Evolutionary conservation across 2,797 vertebrate species (phyloP).

Genomic region (Adrianichthys oophorus): DNA sequence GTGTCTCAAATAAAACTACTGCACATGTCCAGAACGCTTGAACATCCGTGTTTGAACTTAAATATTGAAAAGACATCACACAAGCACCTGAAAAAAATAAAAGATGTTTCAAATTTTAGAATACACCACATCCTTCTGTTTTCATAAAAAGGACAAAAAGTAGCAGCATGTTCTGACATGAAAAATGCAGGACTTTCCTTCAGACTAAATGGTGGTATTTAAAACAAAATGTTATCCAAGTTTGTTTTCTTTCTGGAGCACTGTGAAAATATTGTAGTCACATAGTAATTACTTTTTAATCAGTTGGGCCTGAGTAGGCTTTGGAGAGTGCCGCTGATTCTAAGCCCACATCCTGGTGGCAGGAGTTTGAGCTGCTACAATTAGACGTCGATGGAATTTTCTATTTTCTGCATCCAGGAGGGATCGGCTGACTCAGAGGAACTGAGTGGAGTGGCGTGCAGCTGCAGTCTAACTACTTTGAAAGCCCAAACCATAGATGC

Average conservation of each 20-base stretch:
- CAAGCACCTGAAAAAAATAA: too few species aligned
- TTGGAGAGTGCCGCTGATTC: slow-evolving; percentile 32
- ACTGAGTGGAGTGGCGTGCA: slow-evolving; percentile 44
- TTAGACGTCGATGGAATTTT: slow-evolving; percentile 63
- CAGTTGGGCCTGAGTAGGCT: slow-evolving; percentile 24
- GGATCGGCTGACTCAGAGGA: slow-evolving; percentile 50
- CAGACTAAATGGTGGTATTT: not conserved
- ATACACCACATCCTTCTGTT: too few species aligned
- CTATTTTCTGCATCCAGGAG: slow-evolving; percentile 60
- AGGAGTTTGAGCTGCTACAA: slow-evolving; percentile 49
- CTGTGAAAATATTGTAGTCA: not conserved
- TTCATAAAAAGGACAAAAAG: too few species aligned
- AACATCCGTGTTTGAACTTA: too few species aligned
- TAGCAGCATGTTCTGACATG: too few species aligned
- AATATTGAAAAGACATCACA: too few species aligned
- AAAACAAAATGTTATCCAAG: not conserved
- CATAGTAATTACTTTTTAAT: slow-evolving; percentile 46
- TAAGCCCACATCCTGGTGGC: slow-evolving; percentile 35
- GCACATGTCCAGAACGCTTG: too few species aligned
- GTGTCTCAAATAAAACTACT: too few species aligned
- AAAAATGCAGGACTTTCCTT: too few species aligned
- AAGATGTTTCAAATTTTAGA: too few species aligned
- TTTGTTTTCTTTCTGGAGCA: not conserved
- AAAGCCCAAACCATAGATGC: slow-evolving; percentile 70
- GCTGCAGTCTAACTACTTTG: slow-evolving; percentile 55